These are phyloP conservation scores for Drosophila seguyi DNA, from an alignment of 1,140 invertebrate genomes.

Conservation along the genomic window DNA sequence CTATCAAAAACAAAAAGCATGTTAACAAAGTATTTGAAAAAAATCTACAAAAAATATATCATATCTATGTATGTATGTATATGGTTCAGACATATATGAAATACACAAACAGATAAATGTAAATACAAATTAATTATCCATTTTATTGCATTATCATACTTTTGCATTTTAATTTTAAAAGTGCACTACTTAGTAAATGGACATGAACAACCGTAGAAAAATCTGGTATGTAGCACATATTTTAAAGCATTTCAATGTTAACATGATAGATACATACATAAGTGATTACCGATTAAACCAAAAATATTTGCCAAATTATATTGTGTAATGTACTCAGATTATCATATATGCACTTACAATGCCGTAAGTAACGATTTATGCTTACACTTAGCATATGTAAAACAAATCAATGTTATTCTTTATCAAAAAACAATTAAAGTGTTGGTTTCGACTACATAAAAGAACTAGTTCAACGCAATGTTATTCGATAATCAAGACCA, in stretches of 20 bases:
- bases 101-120: neutral
- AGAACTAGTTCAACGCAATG: neutral
- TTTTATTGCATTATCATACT: neutral
- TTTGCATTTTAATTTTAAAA: neutral
- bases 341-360: neutral
- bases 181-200: neutral
- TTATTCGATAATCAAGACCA: neutral
- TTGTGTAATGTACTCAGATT: neutral
- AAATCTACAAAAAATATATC: neutral
- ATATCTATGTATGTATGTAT: neutral
- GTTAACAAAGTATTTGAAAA: neutral
- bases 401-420: slow-evolving; percentile 2
- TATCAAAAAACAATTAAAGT: slow-evolving; percentile 1
- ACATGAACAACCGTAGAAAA: neutral
- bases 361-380: neutral
- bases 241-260: neutral
- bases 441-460: too few species aligned
- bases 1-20: neutral
- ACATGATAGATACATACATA: slow-evolving; percentile 1
- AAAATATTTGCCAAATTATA: neutral
- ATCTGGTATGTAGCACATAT: neutral
- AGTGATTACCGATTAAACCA: neutral
- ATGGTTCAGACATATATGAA: neutral
- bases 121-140: neutral
- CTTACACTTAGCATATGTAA: neutral